phyloP scores from a whole-genome alignment of 2,797 vertebrate genomes.

The Sebastes oblongus region DNA sequence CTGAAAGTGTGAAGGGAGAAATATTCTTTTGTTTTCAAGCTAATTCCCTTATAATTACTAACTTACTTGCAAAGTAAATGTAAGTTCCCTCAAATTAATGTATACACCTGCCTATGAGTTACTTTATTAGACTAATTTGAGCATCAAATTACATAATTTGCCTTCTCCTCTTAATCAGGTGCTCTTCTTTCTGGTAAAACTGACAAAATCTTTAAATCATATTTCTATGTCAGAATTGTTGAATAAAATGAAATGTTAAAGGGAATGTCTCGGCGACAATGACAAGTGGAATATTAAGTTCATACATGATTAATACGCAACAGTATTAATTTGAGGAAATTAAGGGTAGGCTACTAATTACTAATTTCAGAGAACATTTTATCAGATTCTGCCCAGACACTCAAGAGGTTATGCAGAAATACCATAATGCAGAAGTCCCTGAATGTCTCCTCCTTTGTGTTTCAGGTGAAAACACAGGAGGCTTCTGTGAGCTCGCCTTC shows the following conservation, averaged over 20 bases:
- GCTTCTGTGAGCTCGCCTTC: conserved; percentile 53
- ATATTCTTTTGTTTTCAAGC: neutral
- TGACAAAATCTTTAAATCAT: too few species aligned
- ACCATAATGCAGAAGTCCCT: neutral
- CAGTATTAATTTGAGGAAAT: neutral
- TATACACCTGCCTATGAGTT: neutral
- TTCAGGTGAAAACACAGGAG: conserved; percentile 82
- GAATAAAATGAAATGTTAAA: too few species aligned
- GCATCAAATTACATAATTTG: neutral
- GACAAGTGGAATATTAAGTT: too few species aligned
- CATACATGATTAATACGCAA: neutral
- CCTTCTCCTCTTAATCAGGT: too few species aligned
- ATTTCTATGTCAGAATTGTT: too few species aligned
- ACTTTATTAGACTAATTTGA: accelerated
- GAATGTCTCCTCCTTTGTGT: neutral
- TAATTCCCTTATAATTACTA: neutral
- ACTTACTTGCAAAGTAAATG: neutral
- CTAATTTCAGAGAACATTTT: neutral
- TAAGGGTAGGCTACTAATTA: neutral
- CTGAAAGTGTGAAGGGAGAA: neutral
- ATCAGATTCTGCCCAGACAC: neutral
- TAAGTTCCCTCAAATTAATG: neutral
- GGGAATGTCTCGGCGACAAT: too few species aligned
- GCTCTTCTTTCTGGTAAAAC: too few species aligned
- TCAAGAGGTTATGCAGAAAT: neutral